Evolutionary conservation across 2,797 vertebrate species (phyloP).

Genomic region (Erethizon dorsatum): DNA sequence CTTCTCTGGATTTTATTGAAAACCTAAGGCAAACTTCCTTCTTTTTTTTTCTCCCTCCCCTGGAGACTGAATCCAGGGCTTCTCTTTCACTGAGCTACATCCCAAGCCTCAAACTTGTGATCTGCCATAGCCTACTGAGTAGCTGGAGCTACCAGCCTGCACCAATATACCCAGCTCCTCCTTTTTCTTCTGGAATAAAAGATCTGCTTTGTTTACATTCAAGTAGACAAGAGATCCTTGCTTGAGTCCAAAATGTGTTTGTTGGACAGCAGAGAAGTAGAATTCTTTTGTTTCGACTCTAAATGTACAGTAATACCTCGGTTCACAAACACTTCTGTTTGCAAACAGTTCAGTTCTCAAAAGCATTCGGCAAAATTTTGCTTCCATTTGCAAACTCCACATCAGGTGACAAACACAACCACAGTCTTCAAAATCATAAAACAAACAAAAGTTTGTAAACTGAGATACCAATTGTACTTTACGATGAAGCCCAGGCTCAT

Average conservation of each 20-base stretch:
- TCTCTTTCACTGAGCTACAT: background rate
- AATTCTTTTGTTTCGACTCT: background rate
- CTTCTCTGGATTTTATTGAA: background rate
- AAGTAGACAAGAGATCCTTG: background rate
- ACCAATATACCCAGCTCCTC: background rate
- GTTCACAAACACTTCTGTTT: background rate
- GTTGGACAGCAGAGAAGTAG: background rate
- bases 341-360: background rate
- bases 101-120: background rate
- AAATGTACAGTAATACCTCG: background rate
- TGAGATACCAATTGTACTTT: background rate
- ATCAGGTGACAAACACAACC: background rate
- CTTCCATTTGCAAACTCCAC: background rate
- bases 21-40: background rate
- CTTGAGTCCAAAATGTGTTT: background rate
- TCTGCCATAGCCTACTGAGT: background rate
- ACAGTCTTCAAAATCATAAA: background rate
- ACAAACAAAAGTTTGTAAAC: background rate
- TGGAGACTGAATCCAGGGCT: background rate
- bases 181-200: background rate
- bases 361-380: background rate
- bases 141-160: background rate
- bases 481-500: background rate
- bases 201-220: background rate
- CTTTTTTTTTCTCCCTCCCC: no score